Evolutionary conservation across 1,140 invertebrate species (phyloP).

Genomic region (Atta colombica): DNA sequence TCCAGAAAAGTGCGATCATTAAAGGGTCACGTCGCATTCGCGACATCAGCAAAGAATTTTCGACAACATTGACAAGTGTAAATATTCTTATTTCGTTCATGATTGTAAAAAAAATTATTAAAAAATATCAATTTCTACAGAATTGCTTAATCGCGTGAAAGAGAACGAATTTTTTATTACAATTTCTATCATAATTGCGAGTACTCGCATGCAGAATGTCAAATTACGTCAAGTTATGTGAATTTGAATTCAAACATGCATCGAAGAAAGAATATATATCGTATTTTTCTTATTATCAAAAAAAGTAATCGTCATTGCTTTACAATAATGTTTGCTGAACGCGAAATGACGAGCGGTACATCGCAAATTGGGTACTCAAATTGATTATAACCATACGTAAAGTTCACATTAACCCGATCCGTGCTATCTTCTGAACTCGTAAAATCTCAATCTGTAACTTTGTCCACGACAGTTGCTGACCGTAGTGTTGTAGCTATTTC

Average conservation of each 20-base stretch:
- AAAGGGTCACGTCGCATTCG: slow-evolving; percentile 1
- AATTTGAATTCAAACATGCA: background rate
- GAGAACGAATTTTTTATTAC: background rate
- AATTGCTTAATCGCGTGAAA: background rate
- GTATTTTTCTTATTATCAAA: background rate
- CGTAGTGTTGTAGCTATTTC: slow-evolving; percentile 24
- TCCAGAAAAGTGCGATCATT: slow-evolving; percentile 11
- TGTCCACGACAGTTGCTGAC: slow-evolving; percentile 24
- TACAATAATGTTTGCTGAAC: slow-evolving; percentile 11
- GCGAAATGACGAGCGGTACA: background rate
- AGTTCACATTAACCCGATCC: slow-evolving; percentile 30
- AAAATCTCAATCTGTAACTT: slow-evolving; percentile 8
- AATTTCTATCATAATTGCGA: background rate
- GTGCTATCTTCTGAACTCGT: background rate
- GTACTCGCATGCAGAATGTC: slow-evolving; percentile 10
- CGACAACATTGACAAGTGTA: background rate
- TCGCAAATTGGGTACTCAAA: background rate
- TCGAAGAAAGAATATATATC: background rate
- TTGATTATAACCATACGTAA: slow-evolving; percentile 2
- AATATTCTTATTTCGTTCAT: background rate
- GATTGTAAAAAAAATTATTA: background rate
- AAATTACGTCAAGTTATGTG: background rate
- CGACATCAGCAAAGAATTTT: background rate
- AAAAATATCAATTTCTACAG: background rate
- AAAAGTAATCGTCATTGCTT: background rate